Percentiles rank a stretch among this genome's conserved stretches.
Conservation (phyloP, 1,140 invertebrate genomes). For the Ceratosolen fusciceps region DNA sequence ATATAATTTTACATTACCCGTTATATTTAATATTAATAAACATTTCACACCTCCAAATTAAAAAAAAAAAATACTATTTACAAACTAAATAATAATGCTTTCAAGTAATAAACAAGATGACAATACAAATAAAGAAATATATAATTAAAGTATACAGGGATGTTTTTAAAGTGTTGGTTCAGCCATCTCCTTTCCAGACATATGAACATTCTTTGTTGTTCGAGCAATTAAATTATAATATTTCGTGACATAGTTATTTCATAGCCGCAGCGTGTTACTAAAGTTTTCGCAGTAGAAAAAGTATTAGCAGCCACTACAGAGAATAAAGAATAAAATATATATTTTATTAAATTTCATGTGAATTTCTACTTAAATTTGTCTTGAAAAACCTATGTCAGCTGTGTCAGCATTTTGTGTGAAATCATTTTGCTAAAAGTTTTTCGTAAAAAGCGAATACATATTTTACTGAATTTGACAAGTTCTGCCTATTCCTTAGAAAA, state of each 20-base stretch:
- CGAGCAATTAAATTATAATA: background rate
- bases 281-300: background rate
- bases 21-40: too few species aligned
- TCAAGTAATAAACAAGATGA: too few species aligned
- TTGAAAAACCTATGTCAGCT: background rate
- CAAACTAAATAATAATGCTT: too few species aligned
- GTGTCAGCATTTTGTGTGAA: background rate
- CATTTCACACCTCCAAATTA: too few species aligned
- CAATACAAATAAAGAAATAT: background rate
- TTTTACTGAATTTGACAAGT: conserved; percentile 14
- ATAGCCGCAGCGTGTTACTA: background rate
- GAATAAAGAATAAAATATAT: background rate
- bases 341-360: conserved; percentile 3
- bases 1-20: too few species aligned
- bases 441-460: background rate
- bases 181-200: background rate
- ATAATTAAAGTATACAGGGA: background rate
- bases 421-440: background rate
- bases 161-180: background rate
- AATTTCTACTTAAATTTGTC: background rate
- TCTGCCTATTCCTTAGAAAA: background rate
- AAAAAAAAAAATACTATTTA: too few species aligned
- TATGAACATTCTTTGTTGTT: background rate
- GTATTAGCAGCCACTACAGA: background rate
- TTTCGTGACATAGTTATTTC: background rate